A percentile compares a stretch with the other conserved stretches of the same genome.
Evolutionary conservation across 2,113 vertebrate genomes (phyloP).

Genomic region (Lates calcarifer): DNA sequence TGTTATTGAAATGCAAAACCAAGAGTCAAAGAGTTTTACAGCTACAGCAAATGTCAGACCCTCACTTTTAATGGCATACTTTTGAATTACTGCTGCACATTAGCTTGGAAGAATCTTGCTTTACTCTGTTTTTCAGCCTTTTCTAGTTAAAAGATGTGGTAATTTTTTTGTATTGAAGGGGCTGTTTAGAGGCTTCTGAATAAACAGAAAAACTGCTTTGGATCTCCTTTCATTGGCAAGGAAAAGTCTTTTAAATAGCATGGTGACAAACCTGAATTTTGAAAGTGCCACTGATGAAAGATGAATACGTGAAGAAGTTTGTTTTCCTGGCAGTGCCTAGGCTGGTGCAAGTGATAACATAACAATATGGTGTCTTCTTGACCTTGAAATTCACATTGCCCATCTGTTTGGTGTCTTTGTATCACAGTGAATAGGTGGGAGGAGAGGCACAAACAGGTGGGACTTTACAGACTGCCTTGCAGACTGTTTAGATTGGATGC

Average conservation of each 20-base stretch:
- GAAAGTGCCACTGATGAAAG: background rate
- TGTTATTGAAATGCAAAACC: background rate
- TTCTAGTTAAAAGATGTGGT: background rate
- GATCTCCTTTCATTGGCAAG: background rate
- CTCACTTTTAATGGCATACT: background rate
- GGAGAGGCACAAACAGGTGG: background rate
- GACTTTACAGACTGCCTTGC: background rate
- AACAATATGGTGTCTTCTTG: background rate
- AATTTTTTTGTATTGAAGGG: background rate
- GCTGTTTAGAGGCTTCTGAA: background rate
- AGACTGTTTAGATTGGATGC: no score
- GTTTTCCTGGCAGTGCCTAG: background rate
- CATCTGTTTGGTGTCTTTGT: background rate
- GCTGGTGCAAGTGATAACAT: background rate
- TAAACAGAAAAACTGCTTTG: background rate
- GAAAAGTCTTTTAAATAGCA: background rate
- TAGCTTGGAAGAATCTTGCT: background rate
- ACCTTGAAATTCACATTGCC: background rate
- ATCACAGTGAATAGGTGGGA: background rate
- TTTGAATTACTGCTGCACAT: slow-evolving; percentile 9
- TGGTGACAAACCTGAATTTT: background rate
- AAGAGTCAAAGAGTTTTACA: background rate
- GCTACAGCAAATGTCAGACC: background rate
- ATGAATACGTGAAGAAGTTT: background rate
- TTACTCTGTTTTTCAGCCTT: background rate